Evolutionary conservation across 1,140 invertebrate species (phyloP), one percentile per base, ranked within the genome.

Genomic region (Wiebesia pumilae): DNA sequence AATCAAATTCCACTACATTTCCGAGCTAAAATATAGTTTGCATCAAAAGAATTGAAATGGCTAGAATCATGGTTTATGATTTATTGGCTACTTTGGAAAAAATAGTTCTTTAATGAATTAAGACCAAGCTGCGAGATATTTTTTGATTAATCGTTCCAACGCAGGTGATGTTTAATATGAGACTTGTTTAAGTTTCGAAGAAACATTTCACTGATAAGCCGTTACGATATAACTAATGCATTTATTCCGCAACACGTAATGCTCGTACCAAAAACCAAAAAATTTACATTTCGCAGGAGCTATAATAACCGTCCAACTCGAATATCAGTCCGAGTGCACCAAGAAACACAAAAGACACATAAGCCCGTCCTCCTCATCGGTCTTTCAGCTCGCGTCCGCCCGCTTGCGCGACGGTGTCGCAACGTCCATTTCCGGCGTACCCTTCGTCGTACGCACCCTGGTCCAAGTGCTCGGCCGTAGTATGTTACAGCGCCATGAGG

Each of bases 401-500:
- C 24, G 19, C n/a, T n/a, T n/a, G n/a, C n/a, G n/a, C n/a, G n/a
- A n/a, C n/a, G n/a, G n/a, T n/a, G n/a, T n/a, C 51, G 51, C 58
- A 24, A 62, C 58, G 24, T 14, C 58, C 58, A 62, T 27, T 24
- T 10, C 24, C 58, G 58, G 27, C 58, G 58, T 62, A 62, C 58
- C 58, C 1, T 27, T 35, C 58, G 14, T 33, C 83, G 73, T 71
- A 38, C 24, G 30, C 24, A 21, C 62, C 35, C 27, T 3, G 67
- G 33, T 75, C 7, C 38, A n/a, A 77, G 69, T 87, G 80, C 86
- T 88, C 88, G 87, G 84, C 67, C 81, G 89, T 87, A 89, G 90
- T 90, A 90, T 91, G 94, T 96, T 96, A 97, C 94, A 97, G 95
- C 16, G 96, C 94, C 81, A 96, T 97, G 62, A 97, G 94, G 83